Evolutionary conservation across 2,113 vertebrate species (phyloP).

Genomic region (Hippocampus barbouri): DNA sequence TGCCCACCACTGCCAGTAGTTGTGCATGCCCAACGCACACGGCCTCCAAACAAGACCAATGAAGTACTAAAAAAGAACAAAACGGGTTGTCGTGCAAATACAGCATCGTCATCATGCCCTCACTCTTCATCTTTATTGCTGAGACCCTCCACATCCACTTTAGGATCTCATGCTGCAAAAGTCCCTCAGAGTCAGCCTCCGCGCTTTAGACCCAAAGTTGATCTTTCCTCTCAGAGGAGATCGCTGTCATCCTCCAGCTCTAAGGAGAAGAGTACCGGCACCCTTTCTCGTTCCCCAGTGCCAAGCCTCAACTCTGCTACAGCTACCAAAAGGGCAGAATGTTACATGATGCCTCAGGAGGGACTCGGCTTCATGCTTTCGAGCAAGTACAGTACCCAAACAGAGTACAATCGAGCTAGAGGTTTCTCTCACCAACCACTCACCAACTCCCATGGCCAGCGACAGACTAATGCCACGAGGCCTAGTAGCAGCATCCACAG

Average conservation of each 20-base stretch:
- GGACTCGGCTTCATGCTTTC: slow-evolving; percentile 68
- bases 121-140: slow-evolving; percentile 36
- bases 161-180: slow-evolving; percentile 32
- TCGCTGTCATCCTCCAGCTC: slow-evolving; percentile 45
- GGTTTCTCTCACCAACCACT: slow-evolving; percentile 62
- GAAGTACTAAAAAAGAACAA: slow-evolving; percentile 63
- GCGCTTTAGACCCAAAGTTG: slow-evolving; percentile 67
- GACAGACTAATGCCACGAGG: slow-evolving; percentile 31
- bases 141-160: slow-evolving; percentile 37
- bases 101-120: slow-evolving; percentile 37
- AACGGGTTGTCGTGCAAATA: slow-evolving; percentile 41
- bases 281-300: slow-evolving; percentile 53
- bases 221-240: slow-evolving; percentile 67
- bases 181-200: slow-evolving; percentile 55
- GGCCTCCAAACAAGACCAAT: slow-evolving; percentile 62
- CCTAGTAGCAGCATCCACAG: slow-evolving; percentile 60
- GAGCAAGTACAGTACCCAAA: slow-evolving; percentile 73
- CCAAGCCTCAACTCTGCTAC: slow-evolving; percentile 52
- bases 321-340: slow-evolving; percentile 68
- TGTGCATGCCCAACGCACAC: slow-evolving; percentile 76
- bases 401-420: slow-evolving; percentile 72
- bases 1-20: slow-evolving; percentile 80
- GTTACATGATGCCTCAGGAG: slow-evolving; percentile 61
- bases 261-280: slow-evolving; percentile 64
- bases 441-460: slow-evolving; percentile 52